phyloP scores from a whole-genome alignment of 2,888 invertebrate species.

The Leptarthrus brevirostris region DNA sequence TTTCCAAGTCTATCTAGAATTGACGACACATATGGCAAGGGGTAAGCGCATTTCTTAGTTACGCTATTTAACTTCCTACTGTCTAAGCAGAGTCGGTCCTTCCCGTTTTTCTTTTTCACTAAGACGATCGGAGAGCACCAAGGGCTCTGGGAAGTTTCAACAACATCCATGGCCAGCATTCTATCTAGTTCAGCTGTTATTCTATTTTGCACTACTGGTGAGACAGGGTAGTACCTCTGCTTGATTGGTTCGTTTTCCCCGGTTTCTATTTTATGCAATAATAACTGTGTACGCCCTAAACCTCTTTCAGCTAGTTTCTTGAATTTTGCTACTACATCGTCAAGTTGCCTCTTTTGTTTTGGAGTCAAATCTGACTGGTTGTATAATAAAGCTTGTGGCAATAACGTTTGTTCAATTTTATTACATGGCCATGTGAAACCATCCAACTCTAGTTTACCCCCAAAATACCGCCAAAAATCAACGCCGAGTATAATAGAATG shows the following conservation, averaged over 20 bases:
- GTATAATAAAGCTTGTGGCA: not conserved
- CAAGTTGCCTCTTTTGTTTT: not conserved
- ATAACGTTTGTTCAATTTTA: not conserved
- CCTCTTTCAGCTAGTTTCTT: not conserved
- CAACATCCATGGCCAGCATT: not conserved
- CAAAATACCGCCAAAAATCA: not conserved
- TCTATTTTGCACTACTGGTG: not conserved
- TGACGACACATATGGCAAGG: too few species aligned
- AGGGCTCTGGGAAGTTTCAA: not conserved
- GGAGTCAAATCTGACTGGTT: not conserved
- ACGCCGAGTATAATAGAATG: not conserved
- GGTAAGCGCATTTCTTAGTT: too few species aligned
- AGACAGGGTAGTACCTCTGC: not conserved
- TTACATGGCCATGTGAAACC: not conserved
- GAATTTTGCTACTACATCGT: not conserved
- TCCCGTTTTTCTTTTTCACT: not conserved
- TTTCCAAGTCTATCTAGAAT: too few species aligned
- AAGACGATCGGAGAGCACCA: too few species aligned
- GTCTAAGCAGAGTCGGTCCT: too few species aligned
- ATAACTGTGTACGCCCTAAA: not conserved
- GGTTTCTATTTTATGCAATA: not conserved
- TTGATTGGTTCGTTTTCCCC: not conserved
- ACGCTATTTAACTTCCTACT: too few species aligned
- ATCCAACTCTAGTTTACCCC: not conserved
- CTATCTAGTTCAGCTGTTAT: not conserved